Conservation (phyloP, 2,113 vertebrate species). For the Catharus bicknelli region DNA sequence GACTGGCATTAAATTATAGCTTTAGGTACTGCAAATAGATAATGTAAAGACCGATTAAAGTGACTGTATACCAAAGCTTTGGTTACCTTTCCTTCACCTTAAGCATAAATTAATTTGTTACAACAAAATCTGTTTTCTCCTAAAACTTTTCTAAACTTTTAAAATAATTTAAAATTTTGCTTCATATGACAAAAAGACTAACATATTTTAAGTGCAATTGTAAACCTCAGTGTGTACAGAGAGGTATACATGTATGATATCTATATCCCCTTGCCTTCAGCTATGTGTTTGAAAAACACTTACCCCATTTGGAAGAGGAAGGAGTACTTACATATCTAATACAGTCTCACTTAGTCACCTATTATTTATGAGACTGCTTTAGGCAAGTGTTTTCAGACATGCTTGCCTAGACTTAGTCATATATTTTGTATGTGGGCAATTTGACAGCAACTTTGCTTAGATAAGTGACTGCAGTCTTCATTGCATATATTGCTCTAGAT, state of each 20-base stretch:
- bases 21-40: background rate
- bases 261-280: background rate
- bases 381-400: conserved; percentile 28
- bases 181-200: background rate
- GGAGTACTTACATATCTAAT: background rate
- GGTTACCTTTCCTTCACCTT: background rate
- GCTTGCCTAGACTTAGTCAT: background rate
- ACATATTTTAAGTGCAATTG: background rate
- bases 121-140: background rate
- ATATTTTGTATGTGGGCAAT: background rate
- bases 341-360: background rate
- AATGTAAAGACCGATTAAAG: background rate
- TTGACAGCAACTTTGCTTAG: background rate
- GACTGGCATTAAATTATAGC: background rate
- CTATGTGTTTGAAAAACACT: background rate
- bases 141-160: background rate
- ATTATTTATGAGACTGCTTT: background rate
- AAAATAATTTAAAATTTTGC: background rate
- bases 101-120: background rate
- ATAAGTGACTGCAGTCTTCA: background rate
- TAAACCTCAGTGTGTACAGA: background rate
- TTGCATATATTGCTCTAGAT: background rate
- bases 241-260: background rate
- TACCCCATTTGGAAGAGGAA: background rate
- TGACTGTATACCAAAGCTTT: background rate